Evolutionary conservation across 1,140 invertebrate species (phyloP), one percentile per base, ranked within the genome.

Genomic region (Neodiprion virginianus): DNA sequence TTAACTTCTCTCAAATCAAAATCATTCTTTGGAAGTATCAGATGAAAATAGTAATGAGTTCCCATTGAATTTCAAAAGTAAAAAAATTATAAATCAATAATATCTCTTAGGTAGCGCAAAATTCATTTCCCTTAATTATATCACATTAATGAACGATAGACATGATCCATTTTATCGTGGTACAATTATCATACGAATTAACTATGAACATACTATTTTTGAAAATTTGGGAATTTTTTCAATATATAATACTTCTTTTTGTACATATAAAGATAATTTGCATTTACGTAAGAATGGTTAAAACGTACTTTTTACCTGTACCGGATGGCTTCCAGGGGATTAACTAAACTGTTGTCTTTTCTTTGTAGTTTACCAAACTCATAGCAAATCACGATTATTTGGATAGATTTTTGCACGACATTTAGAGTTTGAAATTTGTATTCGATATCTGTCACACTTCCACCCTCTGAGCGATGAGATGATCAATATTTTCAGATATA

Each of bases 261-360:
- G n/a, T 61, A 61, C 53, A 17, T 61, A 61, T 17, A 61, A 61
- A 61, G 53, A 61, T 61, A 17, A 61, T 61, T 61, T 61, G 5
- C 53, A 61, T 61, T 61, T 17, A 61, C 53, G 53, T 61, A 61
- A 61, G 53, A 61, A 61, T 61, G 53, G 53, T 61, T 61, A 61
- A 61, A 61, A 8, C 11, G 53, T 14, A 7, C 28, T 40, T 40
- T 40, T 40, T 40, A 61, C 8, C n/a, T 61, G 53, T 8, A 61
- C 53, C 28, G 28, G 28, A 40, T 40, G 5, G 5, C 28, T 40
- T 40, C 28, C 28, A 40, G 5, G 28, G 28, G 1, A 40, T 40
- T 61, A 17, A 61, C 53, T 61, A 61, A 61, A 61, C 11, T 61
- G 11, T 61, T 61, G 53, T 61, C 1, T 61, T 61, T 61, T 61